A percentile compares a stretch with the other conserved stretches of the same genome.
Conservation (phyloP, 2,113 vertebrate species). For the Penelope pileata region DNA sequence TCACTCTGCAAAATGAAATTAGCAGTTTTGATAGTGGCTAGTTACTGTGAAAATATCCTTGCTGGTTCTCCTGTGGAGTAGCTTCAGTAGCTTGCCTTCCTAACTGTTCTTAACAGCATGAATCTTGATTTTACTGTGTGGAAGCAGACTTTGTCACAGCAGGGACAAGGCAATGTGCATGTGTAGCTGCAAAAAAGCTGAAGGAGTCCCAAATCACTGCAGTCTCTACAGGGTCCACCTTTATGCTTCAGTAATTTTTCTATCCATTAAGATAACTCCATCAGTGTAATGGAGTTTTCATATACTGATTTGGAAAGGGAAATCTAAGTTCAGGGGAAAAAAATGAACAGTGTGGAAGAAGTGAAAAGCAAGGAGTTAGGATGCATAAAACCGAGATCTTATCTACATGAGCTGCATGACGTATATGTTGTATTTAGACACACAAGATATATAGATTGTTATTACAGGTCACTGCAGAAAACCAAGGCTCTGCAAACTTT, state of each 20-base stretch:
- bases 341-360: not conserved
- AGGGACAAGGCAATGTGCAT: not conserved
- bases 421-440: not conserved
- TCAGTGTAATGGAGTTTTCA: not conserved
- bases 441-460: not conserved
- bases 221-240: slow-evolving; percentile 56
- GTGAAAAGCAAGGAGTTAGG: not conserved
- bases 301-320: not conserved
- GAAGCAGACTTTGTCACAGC: slow-evolving; percentile 56
- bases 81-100: slow-evolving; percentile 45
- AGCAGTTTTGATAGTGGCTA: slow-evolving; percentile 13
- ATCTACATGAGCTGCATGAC: accelerated
- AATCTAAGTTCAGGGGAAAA: not conserved
- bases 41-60: not conserved
- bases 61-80: slow-evolving; percentile 46
- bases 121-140: slow-evolving; percentile 36
- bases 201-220: slow-evolving; percentile 50
- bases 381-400: not conserved
- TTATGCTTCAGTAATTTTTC: slow-evolving; percentile 61
- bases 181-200: slow-evolving; percentile 22
- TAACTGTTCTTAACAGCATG: slow-evolving; percentile 51
- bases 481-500: not conserved
- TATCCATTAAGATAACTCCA: slow-evolving; percentile 44
- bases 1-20: slow-evolving; percentile 39
- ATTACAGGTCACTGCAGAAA: not conserved